A percentile compares a stretch with the other conserved stretches of the same genome.
Evolutionary conservation across 2,113 vertebrate species (phyloP).

Genomic region (Bufo bufo): DNA sequence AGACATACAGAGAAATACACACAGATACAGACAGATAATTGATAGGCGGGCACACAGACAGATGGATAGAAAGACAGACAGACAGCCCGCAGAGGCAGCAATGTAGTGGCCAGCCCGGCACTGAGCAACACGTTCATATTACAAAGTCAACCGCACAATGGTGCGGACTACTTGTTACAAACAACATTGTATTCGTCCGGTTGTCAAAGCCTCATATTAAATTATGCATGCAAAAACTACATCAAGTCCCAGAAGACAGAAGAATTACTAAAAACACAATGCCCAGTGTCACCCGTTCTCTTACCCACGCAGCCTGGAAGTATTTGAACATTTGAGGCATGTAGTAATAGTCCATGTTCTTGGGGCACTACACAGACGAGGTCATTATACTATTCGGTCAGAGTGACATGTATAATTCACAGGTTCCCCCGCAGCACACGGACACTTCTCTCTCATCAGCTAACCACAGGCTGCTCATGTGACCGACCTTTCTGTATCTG

Average conservation of each 20-base stretch:
- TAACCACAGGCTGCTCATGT: slow-evolving; percentile 33
- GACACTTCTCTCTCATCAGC: slow-evolving; percentile 47
- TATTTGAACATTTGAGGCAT: slow-evolving; percentile 36
- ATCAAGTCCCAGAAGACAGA: background rate
- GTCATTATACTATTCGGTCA: background rate
- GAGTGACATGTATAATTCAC: slow-evolving; percentile 51
- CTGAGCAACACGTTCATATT: background rate
- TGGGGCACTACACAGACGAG: background rate
- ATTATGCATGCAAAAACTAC: background rate
- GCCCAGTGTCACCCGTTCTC: background rate
- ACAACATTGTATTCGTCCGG: background rate
- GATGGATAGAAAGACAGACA: no score
- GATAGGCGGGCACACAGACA: no score
- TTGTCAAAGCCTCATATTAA: background rate
- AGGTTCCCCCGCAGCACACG: slow-evolving; percentile 12
- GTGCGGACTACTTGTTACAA: background rate
- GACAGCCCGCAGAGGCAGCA: no score
- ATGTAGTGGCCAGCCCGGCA: background rate
- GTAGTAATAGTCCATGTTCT: slow-evolving; percentile 55
- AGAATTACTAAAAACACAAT: background rate
- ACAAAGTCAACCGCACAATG: background rate
- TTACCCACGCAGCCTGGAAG: slow-evolving; percentile 44
- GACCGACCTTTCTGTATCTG: slow-evolving; percentile 22
- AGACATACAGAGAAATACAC: no score
- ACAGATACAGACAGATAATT: no score